phyloP scores from a whole-genome alignment of 2,888 invertebrate genomes.

The Lithophane semibrunnea region DNA sequence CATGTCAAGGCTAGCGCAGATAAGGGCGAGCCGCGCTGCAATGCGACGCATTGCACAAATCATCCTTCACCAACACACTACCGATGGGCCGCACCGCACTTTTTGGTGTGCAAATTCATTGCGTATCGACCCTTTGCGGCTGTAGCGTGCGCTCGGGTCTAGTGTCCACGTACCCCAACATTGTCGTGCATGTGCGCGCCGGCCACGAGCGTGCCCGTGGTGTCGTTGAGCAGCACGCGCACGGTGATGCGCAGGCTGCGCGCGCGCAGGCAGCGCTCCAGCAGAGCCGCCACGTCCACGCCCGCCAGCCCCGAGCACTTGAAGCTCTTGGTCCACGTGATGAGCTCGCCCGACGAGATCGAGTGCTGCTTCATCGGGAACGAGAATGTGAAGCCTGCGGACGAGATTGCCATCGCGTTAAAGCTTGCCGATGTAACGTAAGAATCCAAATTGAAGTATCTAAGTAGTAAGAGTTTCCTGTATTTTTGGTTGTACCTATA shows the following conservation, averaged over 20 bases:
- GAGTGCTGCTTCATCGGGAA: constrained; percentile 95
- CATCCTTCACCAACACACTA: not conserved
- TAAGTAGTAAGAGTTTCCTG: too few species aligned
- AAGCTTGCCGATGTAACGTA: not conserved
- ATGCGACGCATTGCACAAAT: not conserved
- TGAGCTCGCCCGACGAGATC: constrained; percentile 93
- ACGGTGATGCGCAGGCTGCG: constrained; percentile 91
- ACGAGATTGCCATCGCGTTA: not conserved
- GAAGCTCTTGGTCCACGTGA: constrained; percentile 96
- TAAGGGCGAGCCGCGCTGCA: not conserved
- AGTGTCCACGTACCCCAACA: constrained; percentile 79
- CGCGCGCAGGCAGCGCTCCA: constrained; percentile 92
- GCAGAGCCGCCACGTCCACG: constrained; percentile 92
- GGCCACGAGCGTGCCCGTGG: constrained; percentile 93
- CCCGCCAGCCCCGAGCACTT: constrained; percentile 93
- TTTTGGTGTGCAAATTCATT: too few species aligned
- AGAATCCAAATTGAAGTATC: not conserved
- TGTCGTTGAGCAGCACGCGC: constrained; percentile 94
- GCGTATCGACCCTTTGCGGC: too few species aligned
- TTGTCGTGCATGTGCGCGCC: constrained; percentile 92
- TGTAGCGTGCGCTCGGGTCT: too few species aligned
- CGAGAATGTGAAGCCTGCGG: constrained; percentile 95
- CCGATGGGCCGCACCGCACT: not conserved
- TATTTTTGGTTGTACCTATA: too few species aligned
- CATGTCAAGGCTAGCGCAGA: too few species aligned